Percentiles rank a stretch among this genome's conserved stretches.
Evolutionary conservation across 2,113 vertebrate species (phyloP).

Genomic region (Euleptes europaea): DNA sequence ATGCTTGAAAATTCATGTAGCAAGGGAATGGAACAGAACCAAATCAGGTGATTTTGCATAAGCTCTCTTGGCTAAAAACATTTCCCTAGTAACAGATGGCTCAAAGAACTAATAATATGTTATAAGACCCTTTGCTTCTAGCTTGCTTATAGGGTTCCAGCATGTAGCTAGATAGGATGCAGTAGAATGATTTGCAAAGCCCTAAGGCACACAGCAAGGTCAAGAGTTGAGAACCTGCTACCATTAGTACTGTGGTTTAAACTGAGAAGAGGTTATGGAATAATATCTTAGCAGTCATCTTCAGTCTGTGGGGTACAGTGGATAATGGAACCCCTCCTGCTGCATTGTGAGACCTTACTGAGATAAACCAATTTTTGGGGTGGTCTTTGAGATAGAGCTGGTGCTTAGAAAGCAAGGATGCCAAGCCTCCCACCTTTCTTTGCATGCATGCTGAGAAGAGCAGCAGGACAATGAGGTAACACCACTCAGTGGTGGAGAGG

Average conservation of each 20-base stretch:
- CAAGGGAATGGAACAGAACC: neutral
- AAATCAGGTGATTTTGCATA: neutral
- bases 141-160: neutral
- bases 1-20: constrained; percentile 8
- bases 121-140: constrained; percentile 6
- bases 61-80: neutral
- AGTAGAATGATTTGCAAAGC: constrained; percentile 2
- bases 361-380: no score
- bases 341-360: neutral
- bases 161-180: neutral
- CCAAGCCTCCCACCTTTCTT: no score
- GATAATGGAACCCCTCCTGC: neutral
- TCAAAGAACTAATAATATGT: constrained; percentile 6
- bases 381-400: no score
- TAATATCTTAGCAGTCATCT: neutral
- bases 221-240: constrained; percentile 10
- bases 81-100: constrained; percentile 4
- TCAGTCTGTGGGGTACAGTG: neutral
- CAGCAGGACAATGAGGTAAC: no score
- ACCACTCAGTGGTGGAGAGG: no score
- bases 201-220: constrained; percentile 11
- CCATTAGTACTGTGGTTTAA: constrained; percentile 3
- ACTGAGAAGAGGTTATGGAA: neutral
- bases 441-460: no score
- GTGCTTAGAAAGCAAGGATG: no score